Evolutionary conservation across 64 coral and sea anemone species (phyloP), one percentile per base, ranked within the genome.

Genomic region (Stylophora pistillata): DNA sequence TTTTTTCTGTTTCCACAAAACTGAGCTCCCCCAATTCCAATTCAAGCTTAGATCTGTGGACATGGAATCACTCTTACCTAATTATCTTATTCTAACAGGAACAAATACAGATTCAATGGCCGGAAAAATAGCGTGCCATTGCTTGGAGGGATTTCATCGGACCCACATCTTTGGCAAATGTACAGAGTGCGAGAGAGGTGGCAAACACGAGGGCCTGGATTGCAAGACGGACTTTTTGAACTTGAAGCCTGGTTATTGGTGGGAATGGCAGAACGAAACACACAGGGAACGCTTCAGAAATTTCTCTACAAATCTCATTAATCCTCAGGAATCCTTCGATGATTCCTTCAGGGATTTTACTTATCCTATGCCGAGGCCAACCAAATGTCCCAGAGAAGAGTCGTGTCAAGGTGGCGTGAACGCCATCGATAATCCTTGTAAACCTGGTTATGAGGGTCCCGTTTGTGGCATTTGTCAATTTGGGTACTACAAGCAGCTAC

Each of bases 261-360:
- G 86, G 86, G 23, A 57, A 11, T 88, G 86, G 86, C 65, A 88
- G 18, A 72, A 88, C 30, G 27, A 56, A 28, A 88, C 65, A 73
- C 64, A 88, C 13, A 88, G 76, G 10, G 86, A 88, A 26, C 34
- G 71, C 1, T 88, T 76, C 86, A 20, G 29, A n/a, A 60, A 69
- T 33, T 88, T 88, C 55, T 33, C 71, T 56, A 15, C 25, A 2
- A 88, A 88, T 78, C 47, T 78, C 15, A 29, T 55, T 4, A 1
- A 57, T 0, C 75, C 75, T 56, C 23, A 15, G 4, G 47, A 52
- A 10, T 53, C 75, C 23, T 78, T 25, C 56, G 75, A 78, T 52
- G 26, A 78, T 2, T 21, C 34, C 10, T 78, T 78, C 53, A 78
- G 53, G 47, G 75, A 78, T 25, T 78, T 56, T 23, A 78, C 47